A percentile compares a stretch with the other conserved stretches of the same genome.
Conservation (phyloP, 2,113 vertebrate species). For the Alaudala cheleensis region DNA sequence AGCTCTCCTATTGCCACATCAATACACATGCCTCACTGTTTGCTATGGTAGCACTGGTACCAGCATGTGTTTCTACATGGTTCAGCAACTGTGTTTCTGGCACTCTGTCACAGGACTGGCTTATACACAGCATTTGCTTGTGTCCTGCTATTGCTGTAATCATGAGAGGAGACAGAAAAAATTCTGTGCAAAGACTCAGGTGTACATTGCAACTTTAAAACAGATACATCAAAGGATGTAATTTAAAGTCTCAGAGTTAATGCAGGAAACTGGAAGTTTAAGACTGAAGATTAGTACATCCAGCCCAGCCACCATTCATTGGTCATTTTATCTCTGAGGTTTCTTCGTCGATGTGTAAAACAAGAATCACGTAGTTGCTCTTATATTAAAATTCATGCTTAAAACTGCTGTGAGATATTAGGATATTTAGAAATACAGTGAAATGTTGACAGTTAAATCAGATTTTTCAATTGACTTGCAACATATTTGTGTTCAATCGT, state of each 20-base stretch:
- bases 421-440: not conserved
- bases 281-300: not conserved
- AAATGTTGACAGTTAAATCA: not conserved
- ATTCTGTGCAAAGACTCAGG: not conserved
- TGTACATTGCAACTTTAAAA: not conserved
- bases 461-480: not conserved
- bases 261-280: not conserved
- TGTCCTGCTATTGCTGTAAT: not conserved
- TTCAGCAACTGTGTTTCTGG: not conserved
- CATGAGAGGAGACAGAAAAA: not conserved
- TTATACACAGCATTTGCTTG: not conserved
- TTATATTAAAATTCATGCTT: not conserved
- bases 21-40: not conserved
- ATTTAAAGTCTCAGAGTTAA: not conserved
- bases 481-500: not conserved
- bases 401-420: not conserved
- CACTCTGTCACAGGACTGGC: not conserved
- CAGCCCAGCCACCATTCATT: not conserved
- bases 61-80: not conserved
- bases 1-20: slow-evolving; percentile 35
- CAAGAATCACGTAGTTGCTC: not conserved
- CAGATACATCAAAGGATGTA: not conserved
- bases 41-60: not conserved
- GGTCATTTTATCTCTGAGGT: not conserved
- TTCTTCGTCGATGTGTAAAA: not conserved